Percentiles rank a stretch among this genome's conserved stretches.
phyloP scores from a whole-genome alignment of 1,140 invertebrate species.

The Bradysia coprophila region DNA sequence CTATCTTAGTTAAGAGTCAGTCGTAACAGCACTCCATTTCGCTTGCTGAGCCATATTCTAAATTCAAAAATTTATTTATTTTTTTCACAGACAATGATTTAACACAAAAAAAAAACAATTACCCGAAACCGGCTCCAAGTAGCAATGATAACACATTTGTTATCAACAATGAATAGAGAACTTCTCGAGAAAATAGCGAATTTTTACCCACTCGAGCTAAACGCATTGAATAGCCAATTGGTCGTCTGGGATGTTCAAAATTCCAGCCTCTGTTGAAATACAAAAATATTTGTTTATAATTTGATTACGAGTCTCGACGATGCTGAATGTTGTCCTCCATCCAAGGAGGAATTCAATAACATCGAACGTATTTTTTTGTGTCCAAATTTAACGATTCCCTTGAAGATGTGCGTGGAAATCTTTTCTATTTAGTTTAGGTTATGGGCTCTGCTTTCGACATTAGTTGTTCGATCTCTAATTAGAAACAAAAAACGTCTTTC shows the following conservation, averaged over 20 bases:
- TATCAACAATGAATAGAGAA: slow-evolving; percentile 73
- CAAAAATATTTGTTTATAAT: no score
- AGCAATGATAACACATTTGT: slow-evolving; percentile 78
- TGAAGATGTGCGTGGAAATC: no score
- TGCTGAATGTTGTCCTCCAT: no score
- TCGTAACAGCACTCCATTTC: slow-evolving; percentile 34
- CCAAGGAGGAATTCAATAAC: no score
- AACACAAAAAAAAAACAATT: slow-evolving; percentile 13
- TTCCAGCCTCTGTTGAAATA: slow-evolving; percentile 50
- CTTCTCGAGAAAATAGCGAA: slow-evolving; percentile 72
- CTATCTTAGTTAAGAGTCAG: no score
- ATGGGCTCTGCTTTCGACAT: no score
- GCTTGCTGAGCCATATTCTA: slow-evolving; percentile 48
- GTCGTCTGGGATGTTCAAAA: slow-evolving; percentile 50
- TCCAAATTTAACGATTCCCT: no score
- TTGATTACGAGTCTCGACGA: no score
- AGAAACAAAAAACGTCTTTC: slow-evolving; percentile 9
- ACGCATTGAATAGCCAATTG: slow-evolving; percentile 45
- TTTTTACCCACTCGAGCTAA: slow-evolving; percentile 61
- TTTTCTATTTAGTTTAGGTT: no score
- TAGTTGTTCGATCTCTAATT: no score
- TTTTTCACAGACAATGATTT: slow-evolving; percentile 6
- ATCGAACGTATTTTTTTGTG: no score
- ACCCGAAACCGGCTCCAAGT: slow-evolving; percentile 81
- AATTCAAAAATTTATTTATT: slow-evolving; percentile 10